phyloP scores from a whole-genome alignment of 2,113 vertebrate species.

The Sturnus vulgaris region DNA sequence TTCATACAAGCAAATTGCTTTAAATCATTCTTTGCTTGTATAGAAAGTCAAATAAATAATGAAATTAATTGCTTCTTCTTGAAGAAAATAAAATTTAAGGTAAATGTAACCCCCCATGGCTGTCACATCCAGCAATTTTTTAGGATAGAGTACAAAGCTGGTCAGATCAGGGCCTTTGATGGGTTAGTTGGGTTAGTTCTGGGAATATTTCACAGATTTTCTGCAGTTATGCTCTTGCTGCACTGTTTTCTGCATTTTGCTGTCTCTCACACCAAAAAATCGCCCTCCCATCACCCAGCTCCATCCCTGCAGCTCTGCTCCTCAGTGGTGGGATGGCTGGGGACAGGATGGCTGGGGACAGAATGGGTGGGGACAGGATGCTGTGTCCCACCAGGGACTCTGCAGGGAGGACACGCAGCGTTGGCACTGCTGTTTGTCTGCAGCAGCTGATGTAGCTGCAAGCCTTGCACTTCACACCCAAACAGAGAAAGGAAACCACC shows the following conservation, averaged over 20 bases:
- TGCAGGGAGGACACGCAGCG: background rate
- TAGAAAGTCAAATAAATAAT: background rate
- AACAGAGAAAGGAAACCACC: background rate
- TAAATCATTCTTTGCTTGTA: background rate
- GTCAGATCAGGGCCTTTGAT: background rate
- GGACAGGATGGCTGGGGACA: background rate
- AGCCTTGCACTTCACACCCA: background rate
- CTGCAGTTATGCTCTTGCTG: background rate
- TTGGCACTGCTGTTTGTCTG: background rate
- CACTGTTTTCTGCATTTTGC: background rate
- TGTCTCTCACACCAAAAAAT: background rate
- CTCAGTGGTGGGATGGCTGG: background rate
- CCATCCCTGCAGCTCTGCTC: background rate
- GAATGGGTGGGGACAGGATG: background rate
- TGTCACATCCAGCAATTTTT: background rate
- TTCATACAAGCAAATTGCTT: background rate
- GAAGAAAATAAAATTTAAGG: background rate
- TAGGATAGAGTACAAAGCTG: background rate
- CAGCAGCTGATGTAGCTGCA: background rate
- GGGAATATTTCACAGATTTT: background rate
- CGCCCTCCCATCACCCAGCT: background rate
- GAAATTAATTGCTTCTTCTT: background rate
- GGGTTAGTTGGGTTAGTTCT: background rate
- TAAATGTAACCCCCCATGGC: fast-evolving
- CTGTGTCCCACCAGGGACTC: fast-evolving